These are phyloP conservation scores for Brachionus asplanchnoidis DNA, from an alignment of 1,140 invertebrate genomes.

Conservation along the genomic window DNA sequence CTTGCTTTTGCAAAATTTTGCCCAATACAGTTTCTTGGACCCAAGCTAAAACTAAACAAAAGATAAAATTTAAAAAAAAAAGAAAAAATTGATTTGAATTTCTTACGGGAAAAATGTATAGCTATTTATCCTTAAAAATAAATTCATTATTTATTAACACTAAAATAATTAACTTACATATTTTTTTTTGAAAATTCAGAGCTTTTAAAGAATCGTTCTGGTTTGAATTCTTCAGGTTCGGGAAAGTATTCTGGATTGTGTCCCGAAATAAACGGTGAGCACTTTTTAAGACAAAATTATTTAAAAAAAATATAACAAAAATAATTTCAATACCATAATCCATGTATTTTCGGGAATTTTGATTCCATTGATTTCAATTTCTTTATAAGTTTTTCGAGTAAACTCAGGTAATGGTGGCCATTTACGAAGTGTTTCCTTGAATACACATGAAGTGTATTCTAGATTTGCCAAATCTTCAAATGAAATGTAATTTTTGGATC, in stretches of 20 bases:
- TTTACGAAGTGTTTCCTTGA: conserved; percentile 31
- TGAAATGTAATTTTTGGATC: background rate
- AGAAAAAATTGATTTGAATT: background rate
- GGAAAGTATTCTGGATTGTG: conserved; percentile 34
- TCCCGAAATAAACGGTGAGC: background rate
- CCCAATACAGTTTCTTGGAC: conserved; percentile 42
- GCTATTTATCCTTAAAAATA: conserved; percentile 23
- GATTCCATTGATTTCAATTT: conserved; percentile 18
- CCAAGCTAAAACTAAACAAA: background rate
- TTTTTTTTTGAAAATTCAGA: conserved; percentile 12
- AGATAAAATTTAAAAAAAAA: background rate
- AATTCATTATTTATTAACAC: background rate
- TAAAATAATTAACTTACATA: background rate
- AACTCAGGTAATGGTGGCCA: conserved; percentile 19
- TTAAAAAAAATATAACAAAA: background rate
- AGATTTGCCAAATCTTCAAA: background rate
- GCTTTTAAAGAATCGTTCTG: background rate
- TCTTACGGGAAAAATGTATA: conserved; percentile 39
- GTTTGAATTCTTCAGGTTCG: background rate
- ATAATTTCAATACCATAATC: background rate
- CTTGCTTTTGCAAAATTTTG: conserved; percentile 38
- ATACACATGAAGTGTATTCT: conserved; percentile 9
- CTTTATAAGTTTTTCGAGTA: background rate
- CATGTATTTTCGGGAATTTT: background rate
- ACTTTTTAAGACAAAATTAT: background rate